Conservation (phyloP, 2,113 vertebrate genomes). For the Eidolon helvum region DNA sequence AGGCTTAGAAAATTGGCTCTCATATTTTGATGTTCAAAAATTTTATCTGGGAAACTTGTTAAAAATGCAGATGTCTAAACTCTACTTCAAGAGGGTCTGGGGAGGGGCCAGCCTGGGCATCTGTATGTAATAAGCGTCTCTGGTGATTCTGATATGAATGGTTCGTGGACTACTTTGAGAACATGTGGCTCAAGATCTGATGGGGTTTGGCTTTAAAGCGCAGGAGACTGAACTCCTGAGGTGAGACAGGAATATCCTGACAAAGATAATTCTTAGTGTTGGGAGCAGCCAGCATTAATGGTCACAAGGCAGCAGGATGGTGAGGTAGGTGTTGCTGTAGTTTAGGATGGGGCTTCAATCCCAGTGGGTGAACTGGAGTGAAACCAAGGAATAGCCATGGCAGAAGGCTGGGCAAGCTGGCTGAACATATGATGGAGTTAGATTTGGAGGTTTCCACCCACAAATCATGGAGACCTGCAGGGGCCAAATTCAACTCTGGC, state of each 20-base stretch:
- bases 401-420: not conserved
- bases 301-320: not conserved
- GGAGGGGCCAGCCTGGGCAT: not conserved
- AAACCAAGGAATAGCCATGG: not conserved
- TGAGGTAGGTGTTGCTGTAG: not conserved
- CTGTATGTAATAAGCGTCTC: not conserved
- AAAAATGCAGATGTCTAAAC: not conserved
- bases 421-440: not conserved
- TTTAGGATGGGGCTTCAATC: not conserved
- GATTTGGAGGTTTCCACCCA: not conserved
- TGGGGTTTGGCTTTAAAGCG: not conserved
- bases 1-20: not conserved
- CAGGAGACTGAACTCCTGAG: not conserved
- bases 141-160: not conserved
- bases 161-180: not conserved
- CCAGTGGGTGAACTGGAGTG: not conserved
- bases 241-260: not conserved
- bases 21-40: not conserved
- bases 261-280: not conserved
- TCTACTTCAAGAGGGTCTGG: not conserved
- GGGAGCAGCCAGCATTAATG: not conserved
- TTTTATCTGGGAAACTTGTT: not conserved
- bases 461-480: not conserved
- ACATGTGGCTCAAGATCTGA: not conserved
- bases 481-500: not conserved